Conservation (phyloP, 2,888 invertebrate genomes). For the Tigriopus californicus region DNA sequence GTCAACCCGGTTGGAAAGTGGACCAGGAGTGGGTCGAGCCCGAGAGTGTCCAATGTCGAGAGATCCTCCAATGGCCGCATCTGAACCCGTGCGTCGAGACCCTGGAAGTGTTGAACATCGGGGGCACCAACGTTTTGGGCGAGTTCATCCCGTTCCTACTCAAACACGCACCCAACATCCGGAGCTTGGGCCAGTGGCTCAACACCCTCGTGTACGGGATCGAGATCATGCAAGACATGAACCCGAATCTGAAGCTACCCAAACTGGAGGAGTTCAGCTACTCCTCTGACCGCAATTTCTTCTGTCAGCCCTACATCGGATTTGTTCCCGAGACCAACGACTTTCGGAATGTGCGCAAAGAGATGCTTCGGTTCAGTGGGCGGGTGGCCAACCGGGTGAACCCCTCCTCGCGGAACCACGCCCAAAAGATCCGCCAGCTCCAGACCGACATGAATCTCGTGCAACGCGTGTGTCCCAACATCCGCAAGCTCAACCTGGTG, state of each 20-base stretch:
- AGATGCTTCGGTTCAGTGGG: constrained; percentile 6
- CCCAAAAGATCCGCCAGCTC: constrained; percentile 4
- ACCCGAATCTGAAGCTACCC: not conserved
- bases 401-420: constrained; percentile 3
- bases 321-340: constrained; percentile 15
- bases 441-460: constrained; percentile 3
- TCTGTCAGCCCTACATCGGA: constrained; percentile 14
- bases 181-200: constrained; percentile 14
- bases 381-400: constrained; percentile 12
- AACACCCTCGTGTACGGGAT: constrained; percentile 15
- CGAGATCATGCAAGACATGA: constrained; percentile 10
- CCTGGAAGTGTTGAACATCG: constrained; percentile 14
- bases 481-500: constrained; percentile 14
- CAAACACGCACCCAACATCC: not conserved
- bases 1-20: no score
- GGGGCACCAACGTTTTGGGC: constrained; percentile 15
- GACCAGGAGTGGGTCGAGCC: constrained; percentile 1
- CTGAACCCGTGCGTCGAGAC: constrained; percentile 12
- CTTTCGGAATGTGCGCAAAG: constrained; percentile 14
- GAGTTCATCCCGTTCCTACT: constrained; percentile 15
- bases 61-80: constrained; percentile 13
- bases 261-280: constrained; percentile 15
- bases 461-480: constrained; percentile 6
- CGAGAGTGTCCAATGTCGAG: constrained; percentile 5
- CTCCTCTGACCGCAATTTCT: constrained; percentile 11